Conservation (phyloP, 2,888 invertebrate genomes). For the Cheilosia urbana region DNA sequence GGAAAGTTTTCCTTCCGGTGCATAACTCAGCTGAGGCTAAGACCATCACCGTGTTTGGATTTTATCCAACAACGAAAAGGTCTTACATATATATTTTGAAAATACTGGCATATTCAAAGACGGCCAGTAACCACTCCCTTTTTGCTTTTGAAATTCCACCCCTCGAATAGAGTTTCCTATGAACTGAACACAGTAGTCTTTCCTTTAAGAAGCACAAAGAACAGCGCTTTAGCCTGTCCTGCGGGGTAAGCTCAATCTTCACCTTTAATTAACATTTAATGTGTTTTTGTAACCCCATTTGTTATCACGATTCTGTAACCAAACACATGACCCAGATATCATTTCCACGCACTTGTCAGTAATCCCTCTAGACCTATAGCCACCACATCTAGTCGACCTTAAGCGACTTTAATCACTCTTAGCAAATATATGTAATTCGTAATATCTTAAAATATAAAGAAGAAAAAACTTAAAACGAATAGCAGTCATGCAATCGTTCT, state of each 20-base stretch:
- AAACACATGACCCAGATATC: slow-evolving; percentile 59
- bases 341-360: slow-evolving; percentile 51
- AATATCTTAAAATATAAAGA: slow-evolving; percentile 3
- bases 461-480: slow-evolving; percentile 2
- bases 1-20: too few species aligned
- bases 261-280: slow-evolving; percentile 6
- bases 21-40: too few species aligned
- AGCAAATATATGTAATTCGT: background rate
- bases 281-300: slow-evolving; percentile 40
- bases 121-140: background rate
- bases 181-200: background rate
- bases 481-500: slow-evolving; percentile 58
- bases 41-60: too few species aligned
- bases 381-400: slow-evolving; percentile 18
- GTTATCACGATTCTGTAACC: slow-evolving; percentile 21
- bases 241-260: background rate
- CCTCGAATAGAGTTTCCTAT: slow-evolving; percentile 14
- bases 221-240: background rate
- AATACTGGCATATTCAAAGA: background rate
- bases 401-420: slow-evolving; percentile 19
- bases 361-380: slow-evolving; percentile 28
- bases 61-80: too few species aligned
- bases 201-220: slow-evolving; percentile 4
- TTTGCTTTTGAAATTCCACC: slow-evolving; percentile 52
- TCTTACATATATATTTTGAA: too few species aligned